Evolutionary conservation across 2,113 vertebrate species (phyloP), one percentile per base, ranked within the genome.

Genomic region (Todiramphus saurophagus): DNA sequence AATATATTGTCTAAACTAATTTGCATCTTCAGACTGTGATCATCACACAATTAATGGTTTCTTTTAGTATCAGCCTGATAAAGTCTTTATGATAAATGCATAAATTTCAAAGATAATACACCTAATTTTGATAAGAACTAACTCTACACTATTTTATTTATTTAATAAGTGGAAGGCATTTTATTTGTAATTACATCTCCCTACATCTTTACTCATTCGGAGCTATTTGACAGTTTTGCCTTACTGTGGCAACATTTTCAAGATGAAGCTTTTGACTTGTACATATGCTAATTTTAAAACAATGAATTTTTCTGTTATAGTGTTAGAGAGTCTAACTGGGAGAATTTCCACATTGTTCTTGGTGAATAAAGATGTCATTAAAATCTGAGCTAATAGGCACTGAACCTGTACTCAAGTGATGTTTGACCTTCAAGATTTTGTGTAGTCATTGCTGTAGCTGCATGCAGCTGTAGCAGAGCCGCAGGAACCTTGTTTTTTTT

Each of bases 351-450:
- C 30, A 46, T 13, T 31, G 35, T 24, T 85, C 30, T 62, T 28
- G 11, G 21, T 69, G 78, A 86, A 92, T 83, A 90, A 94, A 90
- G 59, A 35, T 83, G 39, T 85, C 62, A 91, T 91, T 73, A 85
- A 91, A 95, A 73, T 79, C 67, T 21, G 27, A 90, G 39, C 23
- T 94, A 82, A 86, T 62, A 83, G 79, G 44, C 67, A 58, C 55
- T 73, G 62, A 83, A 85, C 23, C 53, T 94, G 58, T 35, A 69
- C 51, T 81, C 50, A 59, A 63, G 16, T 89, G 87, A 81, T 82
- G 51, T 82, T 73, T 93, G 92, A 91, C 68, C 90, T 96, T 96
- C 68, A 84, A 74, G 81, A 82, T 60, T 81, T 96, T 46, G 60
- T 69, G 21, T 5, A 89, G 56, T 70, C 46, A 67, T 41, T 78